A percentile compares a stretch with the other conserved stretches of the same genome.
Evolutionary conservation across 2,113 vertebrate genomes (phyloP).

Genomic region (Columba livia): DNA sequence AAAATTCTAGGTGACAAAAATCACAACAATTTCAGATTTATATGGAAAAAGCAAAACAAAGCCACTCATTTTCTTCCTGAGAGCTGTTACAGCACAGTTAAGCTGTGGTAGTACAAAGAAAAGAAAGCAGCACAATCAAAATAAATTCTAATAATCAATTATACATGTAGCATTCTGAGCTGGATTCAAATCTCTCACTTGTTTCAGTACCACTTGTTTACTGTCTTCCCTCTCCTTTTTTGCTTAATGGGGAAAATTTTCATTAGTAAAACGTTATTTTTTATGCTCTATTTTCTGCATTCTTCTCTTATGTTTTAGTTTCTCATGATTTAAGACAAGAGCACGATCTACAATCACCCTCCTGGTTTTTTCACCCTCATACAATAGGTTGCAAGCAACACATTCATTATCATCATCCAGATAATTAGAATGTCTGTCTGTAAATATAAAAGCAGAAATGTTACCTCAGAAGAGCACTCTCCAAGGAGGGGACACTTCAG

Average conservation of each 20-base stretch:
- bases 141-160: slow-evolving; percentile 56
- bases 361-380: slow-evolving; percentile 59
- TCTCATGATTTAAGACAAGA: slow-evolving; percentile 50
- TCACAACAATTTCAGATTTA: not conserved
- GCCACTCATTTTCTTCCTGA: not conserved
- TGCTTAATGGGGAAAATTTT: slow-evolving; percentile 56
- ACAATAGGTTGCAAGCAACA: slow-evolving; percentile 69
- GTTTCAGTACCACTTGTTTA: slow-evolving; percentile 45
- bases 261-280: slow-evolving; percentile 64
- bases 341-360: slow-evolving; percentile 45
- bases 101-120: not conserved
- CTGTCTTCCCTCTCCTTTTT: slow-evolving; percentile 7
- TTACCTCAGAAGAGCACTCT: slow-evolving; percentile 44
- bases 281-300: slow-evolving; percentile 68
- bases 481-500: not conserved
- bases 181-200: slow-evolving; percentile 21
- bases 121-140: slow-evolving; percentile 24
- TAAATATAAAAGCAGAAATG: slow-evolving; percentile 67
- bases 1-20: not conserved
- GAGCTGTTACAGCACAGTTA: not conserved
- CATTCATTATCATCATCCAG: slow-evolving; percentile 66
- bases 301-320: slow-evolving; percentile 57
- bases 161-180: not conserved
- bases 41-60: not conserved
- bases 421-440: slow-evolving; percentile 67